Evolutionary conservation across 2,113 vertebrate genomes (phyloP).

Genomic region (Pterocles gutturalis): DNA sequence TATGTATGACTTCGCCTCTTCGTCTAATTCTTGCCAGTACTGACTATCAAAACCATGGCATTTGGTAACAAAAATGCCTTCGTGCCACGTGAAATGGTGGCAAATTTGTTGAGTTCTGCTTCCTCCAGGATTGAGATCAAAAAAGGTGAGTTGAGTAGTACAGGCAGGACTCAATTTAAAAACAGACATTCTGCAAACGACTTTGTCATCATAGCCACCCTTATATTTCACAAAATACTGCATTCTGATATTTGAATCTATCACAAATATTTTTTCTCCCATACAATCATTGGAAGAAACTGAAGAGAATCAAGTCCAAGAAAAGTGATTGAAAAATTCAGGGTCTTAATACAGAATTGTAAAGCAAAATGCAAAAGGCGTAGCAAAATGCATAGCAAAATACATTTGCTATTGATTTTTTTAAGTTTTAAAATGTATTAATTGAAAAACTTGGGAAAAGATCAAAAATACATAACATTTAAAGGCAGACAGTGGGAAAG

Average conservation of each 20-base stretch:
- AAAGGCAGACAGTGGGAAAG: background rate
- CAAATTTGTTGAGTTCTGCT: conserved; percentile 67
- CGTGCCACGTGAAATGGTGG: background rate
- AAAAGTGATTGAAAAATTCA: background rate
- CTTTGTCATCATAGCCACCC: background rate
- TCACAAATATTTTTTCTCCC: background rate
- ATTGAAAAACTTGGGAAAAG: background rate
- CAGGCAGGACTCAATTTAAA: background rate
- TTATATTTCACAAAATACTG: background rate
- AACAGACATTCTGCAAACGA: background rate
- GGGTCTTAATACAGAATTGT: background rate
- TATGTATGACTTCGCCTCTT: background rate
- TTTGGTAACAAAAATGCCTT: conserved; percentile 29
- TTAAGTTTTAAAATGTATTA: background rate
- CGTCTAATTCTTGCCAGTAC: conserved; percentile 50
- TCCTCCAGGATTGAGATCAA: conserved; percentile 59
- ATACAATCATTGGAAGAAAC: background rate
- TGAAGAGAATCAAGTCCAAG: background rate
- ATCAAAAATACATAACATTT: background rate
- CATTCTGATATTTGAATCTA: background rate
- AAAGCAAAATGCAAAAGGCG: background rate
- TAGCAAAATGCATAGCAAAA: background rate
- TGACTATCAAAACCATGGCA: conserved; percentile 26
- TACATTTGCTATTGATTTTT: background rate
- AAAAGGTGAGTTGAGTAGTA: background rate